Conservation (phyloP, 2,888 invertebrate genomes). For the Bibio marci region DNA sequence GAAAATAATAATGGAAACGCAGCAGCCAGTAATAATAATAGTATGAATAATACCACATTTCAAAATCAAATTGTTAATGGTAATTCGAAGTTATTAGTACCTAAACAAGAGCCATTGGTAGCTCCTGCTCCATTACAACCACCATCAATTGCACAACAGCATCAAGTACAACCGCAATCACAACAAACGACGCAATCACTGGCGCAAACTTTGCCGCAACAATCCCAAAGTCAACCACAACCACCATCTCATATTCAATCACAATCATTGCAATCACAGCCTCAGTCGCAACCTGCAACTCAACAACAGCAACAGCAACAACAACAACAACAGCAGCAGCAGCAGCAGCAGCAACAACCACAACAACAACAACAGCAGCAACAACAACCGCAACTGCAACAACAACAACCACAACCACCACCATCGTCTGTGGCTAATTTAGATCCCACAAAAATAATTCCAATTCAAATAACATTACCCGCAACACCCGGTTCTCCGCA, state of each 20-base stretch:
- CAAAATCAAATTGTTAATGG: no score
- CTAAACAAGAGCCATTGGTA: no score
- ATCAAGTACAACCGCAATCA: background rate
- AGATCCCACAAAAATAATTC: conserved; percentile 37
- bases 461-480: conserved; percentile 60
- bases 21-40: no score
- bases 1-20: no score
- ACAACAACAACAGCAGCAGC: conserved; percentile 5
- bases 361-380: conserved; percentile 4
- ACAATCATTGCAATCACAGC: no score
- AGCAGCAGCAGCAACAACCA: conserved; percentile 5
- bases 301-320: conserved; percentile 4
- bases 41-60: no score
- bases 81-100: conserved; percentile 1
- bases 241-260: conserved; percentile 1
- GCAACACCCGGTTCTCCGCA: conserved; percentile 57
- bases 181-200: background rate
- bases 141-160: background rate
- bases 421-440: conserved; percentile 30
- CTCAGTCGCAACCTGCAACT: background rate
- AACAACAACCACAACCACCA: conserved; percentile 13
- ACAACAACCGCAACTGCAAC: conserved; percentile 7
- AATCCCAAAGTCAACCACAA: no score
- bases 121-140: no score
- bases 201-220: no score